A percentile compares a stretch with the other conserved stretches of the same genome.
These are phyloP conservation scores for Phortica magna DNA, from an alignment of 2,888 invertebrate species.

Conservation along the genomic window DNA sequence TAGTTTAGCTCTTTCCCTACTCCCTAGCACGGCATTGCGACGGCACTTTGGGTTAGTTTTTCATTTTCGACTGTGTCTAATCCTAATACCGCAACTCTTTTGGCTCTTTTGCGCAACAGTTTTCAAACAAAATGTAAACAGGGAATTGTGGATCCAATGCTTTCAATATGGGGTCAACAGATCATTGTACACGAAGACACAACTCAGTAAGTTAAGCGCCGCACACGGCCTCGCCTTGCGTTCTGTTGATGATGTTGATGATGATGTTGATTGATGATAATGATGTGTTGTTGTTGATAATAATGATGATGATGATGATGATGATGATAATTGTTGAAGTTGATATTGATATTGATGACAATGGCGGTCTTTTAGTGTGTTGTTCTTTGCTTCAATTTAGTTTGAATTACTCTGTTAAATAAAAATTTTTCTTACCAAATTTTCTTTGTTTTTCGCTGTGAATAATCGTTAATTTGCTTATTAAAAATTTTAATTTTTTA, in stretches of 20 bases:
- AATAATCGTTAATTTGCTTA: neutral
- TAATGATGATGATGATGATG: neutral
- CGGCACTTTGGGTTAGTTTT: neutral
- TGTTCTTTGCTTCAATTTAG: neutral
- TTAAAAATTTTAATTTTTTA: neutral
- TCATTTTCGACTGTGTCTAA: slow-evolving; percentile 7
- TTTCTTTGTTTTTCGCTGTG: neutral
- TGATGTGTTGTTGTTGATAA: slow-evolving; percentile 19
- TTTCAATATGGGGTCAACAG: slow-evolving; percentile 98
- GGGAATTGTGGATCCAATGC: slow-evolving; percentile 99
- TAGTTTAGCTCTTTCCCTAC: neutral
- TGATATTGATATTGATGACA: slow-evolving; percentile 7
- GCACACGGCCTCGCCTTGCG: neutral
- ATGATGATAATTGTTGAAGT: neutral
- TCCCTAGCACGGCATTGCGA: neutral
- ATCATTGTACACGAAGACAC: slow-evolving; percentile 98
- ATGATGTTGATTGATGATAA: neutral
- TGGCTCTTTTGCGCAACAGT: slow-evolving; percentile 77
- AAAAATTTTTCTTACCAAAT: slow-evolving; percentile 5
- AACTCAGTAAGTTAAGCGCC: slow-evolving; percentile 90
- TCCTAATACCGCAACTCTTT: slow-evolving; percentile 37
- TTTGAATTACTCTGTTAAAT: neutral
- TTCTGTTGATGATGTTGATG: neutral
- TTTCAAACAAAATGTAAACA: slow-evolving; percentile 94
- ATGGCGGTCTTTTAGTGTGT: neutral